Evolutionary conservation across 2,888 invertebrate genomes (phyloP).

Genomic region (Callyntrura sp.): DNA sequence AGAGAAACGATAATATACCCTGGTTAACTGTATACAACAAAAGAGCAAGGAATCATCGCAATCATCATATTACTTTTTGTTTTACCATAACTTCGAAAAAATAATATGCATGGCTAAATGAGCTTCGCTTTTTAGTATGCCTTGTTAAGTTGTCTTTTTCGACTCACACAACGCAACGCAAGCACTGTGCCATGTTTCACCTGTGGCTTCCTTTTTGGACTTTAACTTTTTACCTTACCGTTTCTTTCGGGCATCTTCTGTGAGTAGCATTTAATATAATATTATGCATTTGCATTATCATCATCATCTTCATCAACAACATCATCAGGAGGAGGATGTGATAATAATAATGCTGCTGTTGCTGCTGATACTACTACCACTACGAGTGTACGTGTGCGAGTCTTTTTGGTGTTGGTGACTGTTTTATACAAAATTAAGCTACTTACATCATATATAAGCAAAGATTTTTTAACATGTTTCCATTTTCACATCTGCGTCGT

Average conservation of each 20-base stretch:
- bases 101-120: conserved; percentile 55
- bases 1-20: conserved; percentile 46
- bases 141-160: conserved; percentile 31
- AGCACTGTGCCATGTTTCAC: conserved; percentile 32
- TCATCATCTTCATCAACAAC: conserved; percentile 18
- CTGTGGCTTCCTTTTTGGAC: conserved; percentile 61
- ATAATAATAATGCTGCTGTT: conserved; percentile 17
- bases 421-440: not conserved
- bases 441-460: no score
- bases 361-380: no score
- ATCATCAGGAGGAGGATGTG: conserved; percentile 37
- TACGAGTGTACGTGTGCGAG: not conserved
- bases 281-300: conserved; percentile 14
- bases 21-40: conserved; percentile 26
- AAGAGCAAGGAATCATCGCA: conserved; percentile 36
- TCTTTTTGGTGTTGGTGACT: not conserved
- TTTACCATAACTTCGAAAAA: conserved; percentile 36
- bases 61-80: conserved; percentile 43
- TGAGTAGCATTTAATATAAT: conserved; percentile 17
- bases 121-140: conserved; percentile 54
- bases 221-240: not conserved
- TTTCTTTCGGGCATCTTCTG: conserved; percentile 32
- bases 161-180: not conserved
- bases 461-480: not conserved
- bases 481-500: not conserved